These are phyloP conservation scores for Coturnix japonica DNA, from an alignment of 2,113 vertebrate species.

Conservation along the genomic window DNA sequence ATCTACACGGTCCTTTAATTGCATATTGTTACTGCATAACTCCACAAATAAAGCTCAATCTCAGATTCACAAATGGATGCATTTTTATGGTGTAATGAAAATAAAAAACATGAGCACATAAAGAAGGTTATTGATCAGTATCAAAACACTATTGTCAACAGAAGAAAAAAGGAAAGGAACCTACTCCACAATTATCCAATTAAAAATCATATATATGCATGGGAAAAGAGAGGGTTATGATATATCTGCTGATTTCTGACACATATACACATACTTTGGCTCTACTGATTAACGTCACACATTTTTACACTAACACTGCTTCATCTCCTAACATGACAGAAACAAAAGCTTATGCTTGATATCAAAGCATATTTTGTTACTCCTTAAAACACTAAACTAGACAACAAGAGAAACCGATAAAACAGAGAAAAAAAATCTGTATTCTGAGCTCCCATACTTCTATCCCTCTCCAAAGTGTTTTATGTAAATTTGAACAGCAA, in stretches of 20 bases:
- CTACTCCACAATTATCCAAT: background rate
- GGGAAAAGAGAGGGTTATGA: background rate
- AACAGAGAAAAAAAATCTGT: background rate
- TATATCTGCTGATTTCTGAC: background rate
- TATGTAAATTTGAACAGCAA: background rate
- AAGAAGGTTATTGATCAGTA: background rate
- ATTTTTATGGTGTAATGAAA: background rate
- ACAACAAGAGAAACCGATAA: background rate
- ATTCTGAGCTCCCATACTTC: background rate
- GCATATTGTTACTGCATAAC: background rate
- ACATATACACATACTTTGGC: background rate
- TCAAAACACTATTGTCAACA: background rate
- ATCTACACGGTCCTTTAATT: background rate
- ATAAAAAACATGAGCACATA: background rate
- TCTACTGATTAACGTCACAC: background rate
- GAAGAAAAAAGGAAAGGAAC: background rate
- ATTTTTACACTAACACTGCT: background rate
- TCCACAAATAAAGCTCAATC: background rate
- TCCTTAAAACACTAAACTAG: background rate
- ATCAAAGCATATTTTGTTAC: background rate
- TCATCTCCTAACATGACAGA: background rate
- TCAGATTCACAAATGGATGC: background rate
- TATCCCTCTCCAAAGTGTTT: background rate
- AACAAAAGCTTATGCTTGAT: background rate
- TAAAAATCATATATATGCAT: background rate